Base-by-base conservation (phyloP, 2,797 vertebrate species). In the Falco biarmicus region DNA sequence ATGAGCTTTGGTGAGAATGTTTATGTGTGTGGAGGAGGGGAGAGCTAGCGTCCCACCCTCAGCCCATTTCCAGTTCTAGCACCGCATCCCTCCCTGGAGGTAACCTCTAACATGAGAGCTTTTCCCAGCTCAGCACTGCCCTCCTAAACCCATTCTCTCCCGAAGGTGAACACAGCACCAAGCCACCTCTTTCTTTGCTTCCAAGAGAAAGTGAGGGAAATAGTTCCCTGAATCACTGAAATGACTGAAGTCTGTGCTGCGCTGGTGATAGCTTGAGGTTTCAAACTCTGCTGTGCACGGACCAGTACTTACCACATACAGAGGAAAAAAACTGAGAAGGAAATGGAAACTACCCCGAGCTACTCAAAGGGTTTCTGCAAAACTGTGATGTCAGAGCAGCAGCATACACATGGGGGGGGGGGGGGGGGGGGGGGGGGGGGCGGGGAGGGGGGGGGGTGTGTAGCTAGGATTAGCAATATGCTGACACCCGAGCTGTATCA, bases 381-480 rank as follows among this genome's bases (percentile, higher is more conserved):
- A 87, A 63, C 65, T 48, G 16, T 85, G 69, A 73, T 47, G 65
- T 81, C 63, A 93, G 37, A 92, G 63, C 13, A 83, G 31, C 47
- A 79, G 59, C 59, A 51, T 3, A 47, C 0, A 0, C 22, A 12
- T 51, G 48, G 5, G 1, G 13, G 3, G n/a, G 24, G 25, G 12
- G 28, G 13, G 9, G 34, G 34, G 34, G 9, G 34, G 48, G 48
- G 5, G 1, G 13, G 3, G n/a, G 24, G 25, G 12, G 28, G 13
- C 9, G 34, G 34, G 34, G 9, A 34, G 34, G 34, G 34, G 34
- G 9, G 34, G 37, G 34, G 37, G 34, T 15, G 22, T 6, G 13
- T 51, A 41, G 5, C 28, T 31, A 9, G 34, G 37, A 29, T 61
- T 57, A 86, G 63, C 56, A 39, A 50, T 8, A 41, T 20, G 11